A percentile compares a stretch with the other conserved stretches of the same genome.
These are phyloP conservation scores for Drosophila neoperkinsi DNA, from an alignment of 2,888 invertebrate species.

Conservation along the genomic window DNA sequence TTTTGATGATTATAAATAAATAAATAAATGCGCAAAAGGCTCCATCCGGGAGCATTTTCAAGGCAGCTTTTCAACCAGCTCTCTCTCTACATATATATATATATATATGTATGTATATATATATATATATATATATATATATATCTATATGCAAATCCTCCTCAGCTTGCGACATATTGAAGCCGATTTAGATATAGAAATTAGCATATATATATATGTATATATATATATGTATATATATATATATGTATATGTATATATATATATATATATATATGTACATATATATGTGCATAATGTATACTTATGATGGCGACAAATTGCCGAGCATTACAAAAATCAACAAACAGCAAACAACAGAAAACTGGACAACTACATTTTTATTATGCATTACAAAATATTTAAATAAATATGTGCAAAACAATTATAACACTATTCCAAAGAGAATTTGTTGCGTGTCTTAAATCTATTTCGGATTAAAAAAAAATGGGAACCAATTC, in stretches of 20 bases:
- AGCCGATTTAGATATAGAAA: slow-evolving; percentile 62
- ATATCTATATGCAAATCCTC: slow-evolving; percentile 32
- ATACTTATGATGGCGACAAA: slow-evolving; percentile 65
- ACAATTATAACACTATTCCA: slow-evolving; percentile 55
- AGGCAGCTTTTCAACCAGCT: slow-evolving; percentile 41
- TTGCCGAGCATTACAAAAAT: slow-evolving; percentile 51
- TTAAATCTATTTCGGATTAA: background rate
- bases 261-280: slow-evolving; percentile 1
- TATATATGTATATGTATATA: background rate
- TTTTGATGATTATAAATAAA: slow-evolving; percentile 27
- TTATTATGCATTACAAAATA: slow-evolving; percentile 68
- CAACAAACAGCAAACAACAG: slow-evolving; percentile 37
- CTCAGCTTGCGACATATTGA: slow-evolving; percentile 49
- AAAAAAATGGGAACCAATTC: background rate
- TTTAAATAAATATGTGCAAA: slow-evolving; percentile 74
- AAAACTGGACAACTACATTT: slow-evolving; percentile 63
- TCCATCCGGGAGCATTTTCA: slow-evolving; percentile 14
- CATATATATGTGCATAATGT: slow-evolving; percentile 38
- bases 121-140: background rate
- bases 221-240: slow-evolving; percentile 10
- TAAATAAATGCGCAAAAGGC: slow-evolving; percentile 25
- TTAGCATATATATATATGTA: background rate
- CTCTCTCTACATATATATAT: slow-evolving; percentile 19
- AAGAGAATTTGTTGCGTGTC: slow-evolving; percentile 23
- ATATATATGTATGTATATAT: background rate